These are phyloP conservation scores for Proteles cristata DNA, from an alignment of 2,113 vertebrate species.

Conservation along the genomic window DNA sequence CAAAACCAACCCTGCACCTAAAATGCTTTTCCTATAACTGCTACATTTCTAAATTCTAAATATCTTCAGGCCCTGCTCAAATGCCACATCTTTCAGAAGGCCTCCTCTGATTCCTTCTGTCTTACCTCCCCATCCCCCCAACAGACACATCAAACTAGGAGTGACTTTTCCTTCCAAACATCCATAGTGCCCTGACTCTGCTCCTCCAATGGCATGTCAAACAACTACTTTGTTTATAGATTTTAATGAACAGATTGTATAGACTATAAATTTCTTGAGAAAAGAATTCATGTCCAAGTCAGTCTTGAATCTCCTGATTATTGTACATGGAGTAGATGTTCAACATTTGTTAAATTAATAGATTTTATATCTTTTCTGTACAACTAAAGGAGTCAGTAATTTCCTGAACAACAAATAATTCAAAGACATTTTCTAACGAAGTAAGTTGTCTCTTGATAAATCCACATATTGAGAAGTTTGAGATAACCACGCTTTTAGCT, in stretches of 20 bases:
- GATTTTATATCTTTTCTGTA: slow-evolving; percentile 5
- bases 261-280: slow-evolving; percentile 1
- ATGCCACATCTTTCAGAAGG: background rate
- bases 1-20: background rate
- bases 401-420: slow-evolving; percentile 1
- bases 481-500: slow-evolving; percentile 12
- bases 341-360: slow-evolving; percentile 38
- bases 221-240: background rate
- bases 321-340: background rate
- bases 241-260: slow-evolving; percentile 12
- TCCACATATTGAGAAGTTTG: background rate
- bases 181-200: background rate
- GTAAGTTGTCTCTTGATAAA: slow-evolving; percentile 19
- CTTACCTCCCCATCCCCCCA: background rate
- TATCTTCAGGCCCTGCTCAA: background rate
- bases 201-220: background rate
- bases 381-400: background rate
- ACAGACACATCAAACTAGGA: background rate
- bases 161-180: slow-evolving; percentile 23
- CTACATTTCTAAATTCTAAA: slow-evolving; percentile 19
- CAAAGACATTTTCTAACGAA: slow-evolving; percentile 47
- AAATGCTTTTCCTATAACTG: background rate
- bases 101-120: background rate
- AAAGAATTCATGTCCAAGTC: slow-evolving; percentile 6
- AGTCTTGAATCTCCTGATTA: background rate